Evolutionary conservation across 64 coral and sea anemone species (phyloP).

Genomic region (Montipora efflorescens): DNA sequence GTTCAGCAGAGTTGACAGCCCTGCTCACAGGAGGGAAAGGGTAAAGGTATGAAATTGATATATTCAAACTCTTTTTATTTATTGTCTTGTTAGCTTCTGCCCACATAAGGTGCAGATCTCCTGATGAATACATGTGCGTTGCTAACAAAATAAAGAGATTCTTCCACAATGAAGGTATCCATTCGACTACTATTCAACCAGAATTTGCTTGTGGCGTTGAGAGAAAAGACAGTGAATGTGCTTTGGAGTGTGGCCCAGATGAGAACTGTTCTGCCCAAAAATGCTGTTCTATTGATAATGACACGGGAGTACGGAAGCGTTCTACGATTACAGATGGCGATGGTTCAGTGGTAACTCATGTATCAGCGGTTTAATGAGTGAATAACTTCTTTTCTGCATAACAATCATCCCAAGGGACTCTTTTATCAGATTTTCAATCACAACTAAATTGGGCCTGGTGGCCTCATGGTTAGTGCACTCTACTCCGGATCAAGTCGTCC

Average conservation of each 20-base stretch:
- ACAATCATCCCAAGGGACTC: neutral
- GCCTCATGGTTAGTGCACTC: too few relatives aligned
- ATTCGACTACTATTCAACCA: constrained; percentile 98
- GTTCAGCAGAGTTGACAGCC: too few relatives aligned
- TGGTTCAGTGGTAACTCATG: neutral
- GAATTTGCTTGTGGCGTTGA: constrained; percentile 82
- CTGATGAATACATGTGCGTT: constrained; percentile 96
- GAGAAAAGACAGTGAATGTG: constrained; percentile 81
- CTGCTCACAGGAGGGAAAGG: neutral
- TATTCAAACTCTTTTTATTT: neutral
- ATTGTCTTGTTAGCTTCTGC: constrained; percentile 77
- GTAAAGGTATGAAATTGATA: neutral
- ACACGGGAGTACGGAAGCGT: constrained; percentile 71
- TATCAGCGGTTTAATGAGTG: neutral
- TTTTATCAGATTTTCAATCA: neutral
- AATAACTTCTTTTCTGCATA: too few relatives aligned
- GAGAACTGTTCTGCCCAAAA: constrained; percentile 93
- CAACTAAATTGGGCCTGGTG: too few relatives aligned
- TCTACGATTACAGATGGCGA: constrained; percentile 12
- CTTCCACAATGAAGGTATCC: constrained; percentile 98
- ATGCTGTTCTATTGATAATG: constrained; percentile 81
- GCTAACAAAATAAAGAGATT: constrained; percentile 96
- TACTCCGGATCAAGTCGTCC: too few relatives aligned
- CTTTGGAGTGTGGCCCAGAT: constrained; percentile 74
- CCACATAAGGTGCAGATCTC: constrained; percentile 88